Conservation (phyloP, 2,113 vertebrate genomes). For the human region DNA sequence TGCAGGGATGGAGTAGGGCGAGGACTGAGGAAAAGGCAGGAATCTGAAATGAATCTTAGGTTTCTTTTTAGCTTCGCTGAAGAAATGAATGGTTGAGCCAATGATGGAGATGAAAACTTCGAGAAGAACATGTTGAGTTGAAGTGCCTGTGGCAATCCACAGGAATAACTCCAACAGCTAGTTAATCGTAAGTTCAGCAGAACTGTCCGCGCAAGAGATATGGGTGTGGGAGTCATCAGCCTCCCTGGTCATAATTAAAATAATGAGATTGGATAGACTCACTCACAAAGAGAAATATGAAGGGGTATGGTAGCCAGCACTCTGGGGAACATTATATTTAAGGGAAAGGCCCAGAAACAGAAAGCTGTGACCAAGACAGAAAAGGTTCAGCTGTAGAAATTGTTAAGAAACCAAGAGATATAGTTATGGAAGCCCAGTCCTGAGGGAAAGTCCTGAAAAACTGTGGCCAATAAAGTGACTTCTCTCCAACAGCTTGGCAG, state of each 20-base stretch:
- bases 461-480: not conserved
- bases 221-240: not conserved
- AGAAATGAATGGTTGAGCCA: not conserved
- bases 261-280: slow-evolving; percentile 20
- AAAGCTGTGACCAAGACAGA: not conserved
- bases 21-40: not conserved
- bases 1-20: not conserved
- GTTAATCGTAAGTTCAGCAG: slow-evolving; percentile 35
- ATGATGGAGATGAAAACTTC: slow-evolving; percentile 38
- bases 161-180: slow-evolving; percentile 3
- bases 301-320: not conserved
- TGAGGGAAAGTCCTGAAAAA: not conserved
- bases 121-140: not conserved
- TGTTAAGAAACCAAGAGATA: not conserved
- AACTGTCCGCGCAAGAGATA: not conserved
- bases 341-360: not conserved
- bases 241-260: slow-evolving; percentile 51
- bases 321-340: not conserved
- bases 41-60: not conserved
- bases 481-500: not conserved
- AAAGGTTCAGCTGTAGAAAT: not conserved
- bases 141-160: not conserved
- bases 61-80: not conserved
- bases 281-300: not conserved
- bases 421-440: not conserved